Evolutionary conservation across 53 echinoderm and acorn worm genomes (phyloP), one percentile per base, ranked within the genome.

Genomic region (Crossaster papposus): DNA sequence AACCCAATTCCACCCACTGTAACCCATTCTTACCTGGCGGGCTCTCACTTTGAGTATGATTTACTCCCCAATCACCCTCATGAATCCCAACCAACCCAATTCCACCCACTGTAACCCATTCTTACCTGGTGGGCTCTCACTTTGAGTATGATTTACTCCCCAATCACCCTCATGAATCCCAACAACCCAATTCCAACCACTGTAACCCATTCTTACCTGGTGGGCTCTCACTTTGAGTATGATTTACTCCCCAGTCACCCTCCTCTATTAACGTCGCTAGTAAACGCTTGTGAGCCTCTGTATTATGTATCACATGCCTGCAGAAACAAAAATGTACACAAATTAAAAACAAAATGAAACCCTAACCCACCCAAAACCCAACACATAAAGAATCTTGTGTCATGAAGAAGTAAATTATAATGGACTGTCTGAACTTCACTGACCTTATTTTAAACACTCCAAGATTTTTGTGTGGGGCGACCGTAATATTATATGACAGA

Each of bases 271-370:
- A 80, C 15, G 93, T 96, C 64, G 78, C 71, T 2, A 97, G 92
- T 44, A 97, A 93, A 29, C 89, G 81, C 85, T 94, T 89, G 80
- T 97, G 98, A 54, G 91, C 85, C 65, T 97, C 95, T 36, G 92
- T 93, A 54, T 97, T 96, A 35, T 93, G 82, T n/a, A 97, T 94
- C 30, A 96, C 98, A 83, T 96, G 81, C 86, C 98, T 97, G 89
- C 6, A 64, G 31, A n/a, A 50, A 80, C 55, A 74, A 65, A 68
- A 83, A 30, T 10, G 65, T 10, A 83, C 9, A 76, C 62, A 74
- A 35, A 35, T 74, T 33, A 17, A 74, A n/a, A 74, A 74, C 33
- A 4, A 26, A 26, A 72, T 35, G 20, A 4, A 28, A 68, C 22
- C 4, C 68, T n/a, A 26, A 11, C 28, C 11, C 24, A 26, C 68